Conservation (phyloP, 2,888 invertebrate genomes). For the Trichopoda pennipes region DNA sequence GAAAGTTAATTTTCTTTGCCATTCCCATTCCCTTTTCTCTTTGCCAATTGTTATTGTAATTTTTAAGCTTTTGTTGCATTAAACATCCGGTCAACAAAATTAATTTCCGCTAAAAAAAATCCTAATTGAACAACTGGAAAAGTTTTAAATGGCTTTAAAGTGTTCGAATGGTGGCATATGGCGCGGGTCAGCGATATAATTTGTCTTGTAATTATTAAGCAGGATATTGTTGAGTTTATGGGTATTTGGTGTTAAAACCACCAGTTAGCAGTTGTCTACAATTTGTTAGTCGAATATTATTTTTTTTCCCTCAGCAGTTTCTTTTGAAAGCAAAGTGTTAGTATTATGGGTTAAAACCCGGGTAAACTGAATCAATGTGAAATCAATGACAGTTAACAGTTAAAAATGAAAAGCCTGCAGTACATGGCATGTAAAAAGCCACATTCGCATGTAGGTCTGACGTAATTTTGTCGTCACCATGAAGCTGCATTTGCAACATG, state of each 20-base stretch:
- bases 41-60: not conserved
- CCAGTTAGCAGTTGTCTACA: slow-evolving; percentile 15
- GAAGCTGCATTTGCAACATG: too few species aligned
- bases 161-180: not conserved
- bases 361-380: too few species aligned
- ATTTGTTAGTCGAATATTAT: not conserved
- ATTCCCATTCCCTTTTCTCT: not conserved
- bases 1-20: not conserved
- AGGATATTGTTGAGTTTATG: not conserved
- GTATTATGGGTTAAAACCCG: too few species aligned
- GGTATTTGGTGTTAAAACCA: slow-evolving; percentile 9
- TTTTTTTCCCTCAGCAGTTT: too few species aligned
- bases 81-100: slow-evolving; percentile 67
- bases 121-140: not conserved
- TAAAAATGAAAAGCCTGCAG: too few species aligned
- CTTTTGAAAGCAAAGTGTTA: too few species aligned
- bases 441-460: too few species aligned
- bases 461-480: too few species aligned
- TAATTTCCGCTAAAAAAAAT: slow-evolving; percentile 57
- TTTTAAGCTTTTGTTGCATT: slow-evolving; percentile 59
- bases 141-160: not conserved
- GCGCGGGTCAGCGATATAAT: not conserved
- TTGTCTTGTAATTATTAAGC: not conserved
- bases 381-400: too few species aligned
- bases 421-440: too few species aligned